phyloP scores from a whole-genome alignment of 2,888 invertebrate species.

The Polietes domitor region DNA sequence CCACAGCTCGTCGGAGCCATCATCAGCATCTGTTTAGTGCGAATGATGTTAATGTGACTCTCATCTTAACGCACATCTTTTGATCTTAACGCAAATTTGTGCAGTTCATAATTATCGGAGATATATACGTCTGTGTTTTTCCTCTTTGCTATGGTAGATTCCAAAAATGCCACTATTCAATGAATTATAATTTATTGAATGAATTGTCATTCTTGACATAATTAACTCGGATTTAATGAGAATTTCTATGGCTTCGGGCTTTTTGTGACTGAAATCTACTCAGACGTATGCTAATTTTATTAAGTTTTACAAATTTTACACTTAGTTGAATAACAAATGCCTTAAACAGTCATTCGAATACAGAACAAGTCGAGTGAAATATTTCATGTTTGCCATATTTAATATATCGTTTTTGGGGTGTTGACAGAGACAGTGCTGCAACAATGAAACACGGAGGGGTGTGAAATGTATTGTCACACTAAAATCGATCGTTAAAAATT shows the following conservation, averaged over 20 bases:
- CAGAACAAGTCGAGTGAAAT: not conserved
- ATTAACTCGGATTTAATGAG: not conserved
- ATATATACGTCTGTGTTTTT: no score
- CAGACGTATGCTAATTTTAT: slow-evolving; percentile 29
- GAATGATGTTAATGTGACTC: slow-evolving; percentile 33
- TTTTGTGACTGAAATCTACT: not conserved
- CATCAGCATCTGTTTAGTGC: not conserved
- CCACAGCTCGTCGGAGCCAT: not conserved
- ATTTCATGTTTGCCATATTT: not conserved
- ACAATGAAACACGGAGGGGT: no score
- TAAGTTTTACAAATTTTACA: slow-evolving; percentile 40
- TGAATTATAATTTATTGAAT: not conserved
- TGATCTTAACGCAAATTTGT: slow-evolving; percentile 48
- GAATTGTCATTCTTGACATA: not conserved
- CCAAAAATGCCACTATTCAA: not conserved
- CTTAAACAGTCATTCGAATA: slow-evolving; percentile 17
- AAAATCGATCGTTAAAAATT: no score
- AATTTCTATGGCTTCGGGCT: not conserved
- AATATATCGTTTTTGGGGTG: not conserved
- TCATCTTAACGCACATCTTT: slow-evolving; percentile 48
- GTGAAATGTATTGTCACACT: no score
- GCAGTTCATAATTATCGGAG: slow-evolving; percentile 35
- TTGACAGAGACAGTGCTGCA: not conserved
- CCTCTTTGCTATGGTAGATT: not conserved
- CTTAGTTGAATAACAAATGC: slow-evolving; percentile 26